A percentile compares a stretch with the other conserved stretches of the same genome.
phyloP scores from a whole-genome alignment of 2,888 invertebrate species.

The Trissolcus japonicus region DNA sequence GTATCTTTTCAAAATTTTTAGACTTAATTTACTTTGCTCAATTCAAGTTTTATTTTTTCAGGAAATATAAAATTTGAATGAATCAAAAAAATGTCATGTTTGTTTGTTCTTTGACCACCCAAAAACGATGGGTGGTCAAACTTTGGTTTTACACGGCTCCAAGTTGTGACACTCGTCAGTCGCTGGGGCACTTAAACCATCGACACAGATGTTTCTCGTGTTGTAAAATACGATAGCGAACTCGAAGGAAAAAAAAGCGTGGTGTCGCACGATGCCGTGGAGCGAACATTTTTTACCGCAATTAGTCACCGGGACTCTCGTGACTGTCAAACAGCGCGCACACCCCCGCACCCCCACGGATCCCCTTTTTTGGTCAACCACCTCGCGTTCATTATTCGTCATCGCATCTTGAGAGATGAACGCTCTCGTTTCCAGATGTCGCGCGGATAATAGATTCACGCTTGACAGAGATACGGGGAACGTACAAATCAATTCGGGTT shows the following conservation, averaged over 20 bases:
- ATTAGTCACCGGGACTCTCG: constrained; percentile 74
- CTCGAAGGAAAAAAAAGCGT: constrained; percentile 16
- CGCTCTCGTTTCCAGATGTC: constrained; percentile 56
- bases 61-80: background rate
- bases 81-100: background rate
- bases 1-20: no score
- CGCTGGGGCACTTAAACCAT: constrained; percentile 31
- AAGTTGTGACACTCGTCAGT: constrained; percentile 41
- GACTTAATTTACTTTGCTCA: no score
- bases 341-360: constrained; percentile 61
- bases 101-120: constrained; percentile 19
- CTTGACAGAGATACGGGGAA: constrained; percentile 58
- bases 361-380: constrained; percentile 60
- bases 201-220: constrained; percentile 40
- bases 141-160: constrained; percentile 3
- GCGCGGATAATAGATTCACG: constrained; percentile 55
- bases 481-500: constrained; percentile 56
- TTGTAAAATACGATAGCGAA: constrained; percentile 33
- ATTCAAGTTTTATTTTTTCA: no score
- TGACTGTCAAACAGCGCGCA: constrained; percentile 72
- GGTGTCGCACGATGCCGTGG: constrained; percentile 32
- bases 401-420: constrained; percentile 59
- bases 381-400: constrained; percentile 59
- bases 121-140: constrained; percentile 37
- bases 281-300: constrained; percentile 72